phyloP scores from a whole-genome alignment of 2,797 vertebrate genomes.

The Spheniscus humboldti region DNA sequence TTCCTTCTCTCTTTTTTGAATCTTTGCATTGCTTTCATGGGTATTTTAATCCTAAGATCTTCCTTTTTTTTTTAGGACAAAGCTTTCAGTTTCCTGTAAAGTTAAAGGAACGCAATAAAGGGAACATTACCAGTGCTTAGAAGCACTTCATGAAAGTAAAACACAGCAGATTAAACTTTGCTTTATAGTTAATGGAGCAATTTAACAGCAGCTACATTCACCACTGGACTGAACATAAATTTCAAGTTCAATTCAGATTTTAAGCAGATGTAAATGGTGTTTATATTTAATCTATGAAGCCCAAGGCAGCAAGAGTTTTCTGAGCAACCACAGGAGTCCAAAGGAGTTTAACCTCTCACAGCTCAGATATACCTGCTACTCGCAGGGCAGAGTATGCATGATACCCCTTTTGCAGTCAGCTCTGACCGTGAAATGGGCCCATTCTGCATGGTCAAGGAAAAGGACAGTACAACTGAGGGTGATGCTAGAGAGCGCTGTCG shows the following conservation, averaged over 20 bases:
- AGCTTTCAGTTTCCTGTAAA: neutral
- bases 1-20: neutral
- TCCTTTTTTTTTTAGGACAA: neutral
- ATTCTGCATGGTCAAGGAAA: rapidly evolving
- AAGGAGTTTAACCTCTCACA: neutral
- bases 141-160: conserved; percentile 27
- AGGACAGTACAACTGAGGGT: neutral
- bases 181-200: conserved; percentile 39
- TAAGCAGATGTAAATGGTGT: conserved; percentile 31
- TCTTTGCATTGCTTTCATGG: neutral
- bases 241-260: conserved; percentile 42
- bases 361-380: neutral
- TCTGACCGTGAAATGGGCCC: neutral
- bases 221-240: conserved; percentile 18
- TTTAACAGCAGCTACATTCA: conserved; percentile 37
- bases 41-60: neutral
- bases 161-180: conserved; percentile 38
- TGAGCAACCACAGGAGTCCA: neutral
- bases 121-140: neutral
- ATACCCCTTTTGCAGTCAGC: neutral
- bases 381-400: neutral
- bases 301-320: neutral
- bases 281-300: neutral
- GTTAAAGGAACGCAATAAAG: neutral
- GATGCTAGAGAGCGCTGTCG: neutral